Conservation (phyloP, 1,140 invertebrate species). For the Tenebrio molitor region DNA sequence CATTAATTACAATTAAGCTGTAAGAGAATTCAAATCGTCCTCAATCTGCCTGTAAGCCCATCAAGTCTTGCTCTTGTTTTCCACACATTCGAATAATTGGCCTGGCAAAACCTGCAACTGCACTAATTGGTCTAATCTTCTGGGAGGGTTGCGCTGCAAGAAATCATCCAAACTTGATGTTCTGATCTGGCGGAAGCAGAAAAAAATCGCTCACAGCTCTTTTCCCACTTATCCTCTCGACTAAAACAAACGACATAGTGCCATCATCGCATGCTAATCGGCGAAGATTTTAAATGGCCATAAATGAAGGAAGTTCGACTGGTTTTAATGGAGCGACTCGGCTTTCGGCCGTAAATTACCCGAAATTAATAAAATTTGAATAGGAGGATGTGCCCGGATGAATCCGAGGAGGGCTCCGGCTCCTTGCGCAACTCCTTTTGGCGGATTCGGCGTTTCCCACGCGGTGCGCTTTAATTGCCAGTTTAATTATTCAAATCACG, state of each 20-base stretch:
- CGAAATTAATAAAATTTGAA: slow-evolving; percentile 29
- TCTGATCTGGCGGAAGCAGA: no score
- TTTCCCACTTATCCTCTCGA: no score
- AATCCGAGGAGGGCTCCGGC: neutral
- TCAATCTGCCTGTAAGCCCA: no score
- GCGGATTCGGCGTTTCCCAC: neutral
- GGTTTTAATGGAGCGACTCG: neutral
- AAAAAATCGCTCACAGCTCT: no score
- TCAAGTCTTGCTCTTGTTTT: neutral
- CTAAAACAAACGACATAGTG: no score
- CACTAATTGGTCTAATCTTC: no score
- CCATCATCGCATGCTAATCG: slow-evolving; percentile 10
- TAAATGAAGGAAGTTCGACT: slow-evolving; percentile 30
- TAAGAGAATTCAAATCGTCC: no score
- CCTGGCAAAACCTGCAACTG: no score
- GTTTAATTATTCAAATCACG: slow-evolving; percentile 34
- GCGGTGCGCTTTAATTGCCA: neutral
- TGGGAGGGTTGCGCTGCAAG: no score
- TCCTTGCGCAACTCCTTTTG: neutral
- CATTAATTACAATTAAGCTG: slow-evolving; percentile 6
- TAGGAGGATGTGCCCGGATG: slow-evolving; percentile 21
- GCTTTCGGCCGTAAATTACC: neutral
- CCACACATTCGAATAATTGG: neutral
- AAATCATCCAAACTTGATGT: no score
- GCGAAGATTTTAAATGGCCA: slow-evolving; percentile 13